Evolutionary conservation across 2,113 vertebrate species (phyloP).

Genomic region (Lanius collurio): DNA sequence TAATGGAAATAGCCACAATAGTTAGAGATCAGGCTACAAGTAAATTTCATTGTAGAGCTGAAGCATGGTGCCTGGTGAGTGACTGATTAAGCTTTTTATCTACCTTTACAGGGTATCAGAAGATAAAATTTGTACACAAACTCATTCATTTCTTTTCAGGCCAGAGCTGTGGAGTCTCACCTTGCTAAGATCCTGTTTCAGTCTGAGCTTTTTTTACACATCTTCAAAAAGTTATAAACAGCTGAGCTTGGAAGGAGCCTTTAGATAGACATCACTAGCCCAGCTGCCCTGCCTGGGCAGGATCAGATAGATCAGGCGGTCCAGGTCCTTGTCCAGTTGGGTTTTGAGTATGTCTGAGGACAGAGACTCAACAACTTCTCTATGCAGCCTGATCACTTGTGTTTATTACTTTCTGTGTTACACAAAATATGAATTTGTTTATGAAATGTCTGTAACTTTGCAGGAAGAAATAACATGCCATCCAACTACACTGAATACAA

Average conservation of each 20-base stretch:
- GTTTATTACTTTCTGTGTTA: background rate
- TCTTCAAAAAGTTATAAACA: background rate
- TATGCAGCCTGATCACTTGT: background rate
- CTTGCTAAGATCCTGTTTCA: background rate
- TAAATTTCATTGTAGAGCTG: background rate
- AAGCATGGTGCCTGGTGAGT: background rate
- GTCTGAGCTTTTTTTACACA: background rate
- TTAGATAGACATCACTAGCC: background rate
- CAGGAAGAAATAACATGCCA: background rate
- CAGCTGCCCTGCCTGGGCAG: background rate
- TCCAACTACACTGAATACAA: background rate
- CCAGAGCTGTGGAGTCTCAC: background rate
- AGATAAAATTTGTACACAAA: background rate
- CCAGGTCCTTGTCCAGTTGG: background rate
- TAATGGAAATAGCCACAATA: background rate
- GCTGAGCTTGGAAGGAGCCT: background rate
- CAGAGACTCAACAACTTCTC: background rate
- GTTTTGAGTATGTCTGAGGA: background rate
- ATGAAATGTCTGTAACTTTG: background rate
- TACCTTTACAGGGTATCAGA: background rate
- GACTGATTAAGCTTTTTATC: background rate
- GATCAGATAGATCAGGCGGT: background rate
- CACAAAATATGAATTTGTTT: background rate
- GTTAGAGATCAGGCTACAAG: background rate
- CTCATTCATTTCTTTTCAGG: background rate